A percentile compares a stretch with the other conserved stretches of the same genome.
Evolutionary conservation across 2,113 vertebrate species (phyloP).

Genomic region (Notothenia rossii): DNA sequence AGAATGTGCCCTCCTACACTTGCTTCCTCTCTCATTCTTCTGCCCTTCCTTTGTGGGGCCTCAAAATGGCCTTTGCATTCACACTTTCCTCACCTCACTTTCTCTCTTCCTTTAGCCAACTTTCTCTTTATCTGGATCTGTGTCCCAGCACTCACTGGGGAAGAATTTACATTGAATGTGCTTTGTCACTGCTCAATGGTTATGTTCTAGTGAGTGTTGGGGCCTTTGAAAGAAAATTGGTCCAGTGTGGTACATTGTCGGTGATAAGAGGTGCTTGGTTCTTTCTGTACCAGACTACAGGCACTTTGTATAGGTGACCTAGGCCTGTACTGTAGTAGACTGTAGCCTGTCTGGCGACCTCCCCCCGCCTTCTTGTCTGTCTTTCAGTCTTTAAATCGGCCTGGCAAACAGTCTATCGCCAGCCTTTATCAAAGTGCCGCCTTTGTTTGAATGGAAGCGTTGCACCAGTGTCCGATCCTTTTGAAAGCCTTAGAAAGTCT

Average conservation of each 20-base stretch:
- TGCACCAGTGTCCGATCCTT: constrained; percentile 50
- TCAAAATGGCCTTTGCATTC: constrained; percentile 71
- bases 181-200: constrained; percentile 73
- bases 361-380: constrained; percentile 47
- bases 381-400: constrained; percentile 60
- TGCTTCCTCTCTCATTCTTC: constrained; percentile 65
- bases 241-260: constrained; percentile 73
- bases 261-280: constrained; percentile 76
- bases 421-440: constrained; percentile 71
- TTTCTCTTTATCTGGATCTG: constrained; percentile 72
- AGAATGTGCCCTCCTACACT: constrained; percentile 34
- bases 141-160: constrained; percentile 67
- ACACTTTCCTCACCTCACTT: constrained; percentile 66
- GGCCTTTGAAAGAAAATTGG: constrained; percentile 76
- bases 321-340: constrained; percentile 50
- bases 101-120: constrained; percentile 65
- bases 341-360: constrained; percentile 34
- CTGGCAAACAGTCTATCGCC: constrained; percentile 72
- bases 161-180: constrained; percentile 74
- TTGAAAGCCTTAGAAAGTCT: constrained; percentile 50
- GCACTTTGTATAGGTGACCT: constrained; percentile 77
- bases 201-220: constrained; percentile 66
- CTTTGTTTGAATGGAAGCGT: constrained; percentile 59
- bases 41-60: constrained; percentile 71
- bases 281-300: constrained; percentile 59